phyloP scores from a whole-genome alignment of 1,140 invertebrate species.

The Trypoxylus dichotomus region DNA sequence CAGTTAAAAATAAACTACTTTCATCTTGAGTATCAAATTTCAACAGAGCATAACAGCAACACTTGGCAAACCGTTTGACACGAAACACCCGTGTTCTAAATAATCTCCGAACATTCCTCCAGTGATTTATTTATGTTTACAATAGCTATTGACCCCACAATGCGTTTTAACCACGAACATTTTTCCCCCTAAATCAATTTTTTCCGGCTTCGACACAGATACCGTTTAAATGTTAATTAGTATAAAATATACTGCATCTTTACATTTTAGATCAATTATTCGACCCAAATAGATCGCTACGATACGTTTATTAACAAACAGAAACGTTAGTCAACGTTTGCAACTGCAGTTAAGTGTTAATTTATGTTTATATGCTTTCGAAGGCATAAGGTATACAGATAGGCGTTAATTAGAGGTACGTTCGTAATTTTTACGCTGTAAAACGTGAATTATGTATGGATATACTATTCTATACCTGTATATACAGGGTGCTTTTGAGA shows the following conservation, averaged over 20 bases:
- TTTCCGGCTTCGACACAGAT: neutral
- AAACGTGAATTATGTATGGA: neutral
- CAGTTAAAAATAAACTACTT: too few species aligned
- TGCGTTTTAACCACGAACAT: too few species aligned
- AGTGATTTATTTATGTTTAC: too few species aligned
- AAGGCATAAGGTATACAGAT: neutral
- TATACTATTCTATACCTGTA: neutral
- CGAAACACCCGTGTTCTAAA: too few species aligned
- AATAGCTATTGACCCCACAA: too few species aligned
- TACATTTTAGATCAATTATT: neutral
- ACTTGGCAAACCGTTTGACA: too few species aligned
- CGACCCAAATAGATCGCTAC: neutral
- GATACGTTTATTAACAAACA: neutral
- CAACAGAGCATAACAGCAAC: too few species aligned
- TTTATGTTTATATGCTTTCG: neutral
- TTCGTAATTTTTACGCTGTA: neutral
- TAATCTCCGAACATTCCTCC: too few species aligned
- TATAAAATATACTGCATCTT: neutral
- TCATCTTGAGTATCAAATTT: too few species aligned
- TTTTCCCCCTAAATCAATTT: neutral
- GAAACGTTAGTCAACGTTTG: neutral
- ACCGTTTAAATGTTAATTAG: constrained; percentile 3
- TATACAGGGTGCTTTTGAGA: neutral
- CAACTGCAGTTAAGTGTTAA: neutral
- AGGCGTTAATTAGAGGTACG: neutral